A percentile compares a stretch with the other conserved stretches of the same genome.
phyloP scores from a whole-genome alignment of 2,113 vertebrate genomes.

The Oophaga pumilio region DNA sequence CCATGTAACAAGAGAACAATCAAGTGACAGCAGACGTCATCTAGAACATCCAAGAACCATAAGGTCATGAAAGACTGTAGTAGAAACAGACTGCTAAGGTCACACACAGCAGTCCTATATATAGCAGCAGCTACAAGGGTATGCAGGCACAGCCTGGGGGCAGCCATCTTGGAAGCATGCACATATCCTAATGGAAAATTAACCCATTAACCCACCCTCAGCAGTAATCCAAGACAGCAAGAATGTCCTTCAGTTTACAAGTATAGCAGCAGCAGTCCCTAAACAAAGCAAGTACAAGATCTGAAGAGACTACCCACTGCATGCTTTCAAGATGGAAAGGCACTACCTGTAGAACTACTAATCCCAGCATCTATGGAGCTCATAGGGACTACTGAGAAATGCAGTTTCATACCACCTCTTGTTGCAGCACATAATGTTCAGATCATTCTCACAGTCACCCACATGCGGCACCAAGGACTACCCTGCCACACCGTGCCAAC shows the following conservation, averaged over 20 bases:
- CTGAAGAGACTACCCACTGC: too few relatives aligned
- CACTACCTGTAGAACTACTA: neutral
- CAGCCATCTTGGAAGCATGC: constrained; percentile 46
- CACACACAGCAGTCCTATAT: constrained; percentile 18
- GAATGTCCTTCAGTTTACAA: too few relatives aligned
- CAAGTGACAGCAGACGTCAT: neutral
- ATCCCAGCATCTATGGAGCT: neutral
- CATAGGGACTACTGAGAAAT: neutral
- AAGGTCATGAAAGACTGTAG: neutral
- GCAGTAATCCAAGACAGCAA: neutral
- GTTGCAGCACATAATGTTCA: neutral
- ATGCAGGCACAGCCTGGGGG: constrained; percentile 3
- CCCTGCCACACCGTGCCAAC: too few relatives aligned
- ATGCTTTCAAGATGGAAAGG: too few relatives aligned
- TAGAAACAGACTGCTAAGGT: neutral
- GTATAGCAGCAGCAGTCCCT: too few relatives aligned
- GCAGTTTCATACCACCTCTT: neutral
- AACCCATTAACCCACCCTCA: neutral
- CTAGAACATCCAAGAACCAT: neutral
- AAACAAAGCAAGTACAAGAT: too few relatives aligned
- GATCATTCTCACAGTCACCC: too few relatives aligned
- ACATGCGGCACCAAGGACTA: too few relatives aligned
- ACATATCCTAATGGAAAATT: neutral
- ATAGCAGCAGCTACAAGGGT: constrained; percentile 9
- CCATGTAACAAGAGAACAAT: too few relatives aligned